These are phyloP conservation scores for Netelia fuscicornis DNA, from an alignment of 2,888 invertebrate genomes.

Conservation along the genomic window DNA sequence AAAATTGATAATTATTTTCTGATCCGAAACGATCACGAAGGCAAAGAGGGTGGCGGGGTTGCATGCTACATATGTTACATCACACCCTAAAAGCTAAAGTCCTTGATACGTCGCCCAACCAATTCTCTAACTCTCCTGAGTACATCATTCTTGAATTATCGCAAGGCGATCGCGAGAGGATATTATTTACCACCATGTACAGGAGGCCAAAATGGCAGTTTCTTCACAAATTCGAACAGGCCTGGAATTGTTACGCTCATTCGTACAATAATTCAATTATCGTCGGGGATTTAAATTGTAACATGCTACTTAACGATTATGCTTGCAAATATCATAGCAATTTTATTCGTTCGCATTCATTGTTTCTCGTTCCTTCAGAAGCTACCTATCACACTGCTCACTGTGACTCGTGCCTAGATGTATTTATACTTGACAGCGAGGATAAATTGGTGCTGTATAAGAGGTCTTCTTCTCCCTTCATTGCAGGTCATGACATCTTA, in stretches of 20 bases:
- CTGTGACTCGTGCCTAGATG: neutral
- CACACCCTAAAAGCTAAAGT: conserved; percentile 22
- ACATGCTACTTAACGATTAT: neutral
- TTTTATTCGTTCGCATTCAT: neutral
- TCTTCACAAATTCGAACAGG: neutral
- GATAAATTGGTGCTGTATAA: neutral
- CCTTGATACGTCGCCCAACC: neutral
- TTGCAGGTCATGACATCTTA: conserved; percentile 36
- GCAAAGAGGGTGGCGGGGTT: conserved; percentile 34
- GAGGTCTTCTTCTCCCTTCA: conserved; percentile 24
- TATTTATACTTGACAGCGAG: conserved; percentile 5
- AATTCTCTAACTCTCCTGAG: neutral
- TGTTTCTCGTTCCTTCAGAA: neutral
- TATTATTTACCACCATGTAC: neutral
- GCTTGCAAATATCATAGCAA: neutral
- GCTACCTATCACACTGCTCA: neutral
- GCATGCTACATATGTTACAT: conserved; percentile 56
- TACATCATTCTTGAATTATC: neutral
- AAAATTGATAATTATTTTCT: conserved; percentile 5
- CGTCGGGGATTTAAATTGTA: conserved; percentile 3
- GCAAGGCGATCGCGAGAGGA: neutral
- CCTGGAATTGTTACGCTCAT: too few relatives aligned
- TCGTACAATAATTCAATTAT: neutral
- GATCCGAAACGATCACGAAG: conserved; percentile 41
- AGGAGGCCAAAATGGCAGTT: conserved; percentile 1